phyloP scores from a whole-genome alignment of 2,797 vertebrate species.

The Florisuga fusca region DNA sequence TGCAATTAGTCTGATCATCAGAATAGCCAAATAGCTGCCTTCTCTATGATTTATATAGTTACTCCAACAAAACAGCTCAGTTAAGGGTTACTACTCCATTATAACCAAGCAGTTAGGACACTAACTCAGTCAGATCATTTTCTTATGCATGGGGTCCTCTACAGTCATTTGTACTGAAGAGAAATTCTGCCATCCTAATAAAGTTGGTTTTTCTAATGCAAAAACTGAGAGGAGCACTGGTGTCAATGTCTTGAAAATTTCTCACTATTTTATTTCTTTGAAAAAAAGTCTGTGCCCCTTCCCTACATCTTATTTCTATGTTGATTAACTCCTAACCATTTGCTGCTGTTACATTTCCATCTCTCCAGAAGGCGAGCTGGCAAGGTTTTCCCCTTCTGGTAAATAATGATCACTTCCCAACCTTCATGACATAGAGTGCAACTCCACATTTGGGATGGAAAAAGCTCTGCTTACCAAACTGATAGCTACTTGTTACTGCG shows the following conservation, averaged over 20 bases:
- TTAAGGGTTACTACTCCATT: constrained; percentile 36
- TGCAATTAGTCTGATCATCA: background rate
- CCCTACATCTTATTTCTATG: background rate
- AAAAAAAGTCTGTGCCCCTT: background rate
- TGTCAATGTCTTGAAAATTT: background rate
- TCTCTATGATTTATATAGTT: constrained; percentile 28
- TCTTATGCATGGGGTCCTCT: background rate
- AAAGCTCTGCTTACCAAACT: background rate
- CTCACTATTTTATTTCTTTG: constrained; percentile 13
- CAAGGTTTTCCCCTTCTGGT: constrained; percentile 49
- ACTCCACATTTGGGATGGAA: constrained; percentile 31
- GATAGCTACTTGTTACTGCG: background rate
- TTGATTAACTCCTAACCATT: constrained; percentile 13
- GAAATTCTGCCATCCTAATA: background rate
- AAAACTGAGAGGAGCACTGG: background rate
- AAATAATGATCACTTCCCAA: constrained; percentile 32
- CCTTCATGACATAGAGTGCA: background rate
- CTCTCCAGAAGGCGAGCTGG: constrained; percentile 56
- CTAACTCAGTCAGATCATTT: background rate
- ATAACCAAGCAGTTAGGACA: background rate
- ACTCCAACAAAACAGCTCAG: constrained; percentile 29
- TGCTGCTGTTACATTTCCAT: constrained; percentile 29
- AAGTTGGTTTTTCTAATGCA: background rate
- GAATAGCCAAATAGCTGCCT: constrained; percentile 47
- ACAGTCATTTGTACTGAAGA: background rate